Base-by-base conservation (phyloP, 2,888 invertebrate species). In the Agrochola lota region DNA sequence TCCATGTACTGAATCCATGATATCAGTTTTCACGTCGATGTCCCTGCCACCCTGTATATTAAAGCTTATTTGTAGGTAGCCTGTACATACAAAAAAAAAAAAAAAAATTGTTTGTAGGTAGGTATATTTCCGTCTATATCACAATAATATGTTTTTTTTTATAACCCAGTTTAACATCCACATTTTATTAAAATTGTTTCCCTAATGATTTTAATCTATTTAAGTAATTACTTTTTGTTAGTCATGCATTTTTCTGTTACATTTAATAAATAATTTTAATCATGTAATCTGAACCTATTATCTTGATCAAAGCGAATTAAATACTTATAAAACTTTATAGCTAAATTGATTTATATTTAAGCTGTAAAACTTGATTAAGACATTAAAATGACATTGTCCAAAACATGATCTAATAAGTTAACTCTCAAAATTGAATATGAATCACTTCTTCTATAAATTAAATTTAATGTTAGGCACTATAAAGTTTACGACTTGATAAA, bases 321-420 rank as follows among this genome's bases (percentile, higher is more conserved):
- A 64, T 71, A n/a, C n/a, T n/a, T n/a, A 74, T 83, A 74, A 72
- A 71, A 71, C 60, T 71, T 84, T 71, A 84, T 69, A 35, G 71
- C 73, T 75, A 49, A 71, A 68, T 74, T 76, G 67, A 78, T 85
- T 84, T 83, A 85, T 73, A 74, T 71, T 62, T 43, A 57, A 73
- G 74, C 52, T 59, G 57, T 84, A 59, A 81, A 84, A 81, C 71
- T 81, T 84, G 75, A 86, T 86, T 81, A 81, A 80, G 79, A 74
- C 69, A 80, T 86, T 79, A 86, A 81, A 84, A 74, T 84, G 69
- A 63, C 72, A 68, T 74, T 74, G 69, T 71, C 35, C 69, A 77
- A 77, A 77, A 72, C 70, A 84, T 67, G 60, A 78, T 81, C 67
- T 64, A 75, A 78, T 84, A 73, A 74, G 60, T 60, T 70, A 71